Conservation (phyloP, 2,888 invertebrate genomes). For the Trichopoda pennipes region DNA sequence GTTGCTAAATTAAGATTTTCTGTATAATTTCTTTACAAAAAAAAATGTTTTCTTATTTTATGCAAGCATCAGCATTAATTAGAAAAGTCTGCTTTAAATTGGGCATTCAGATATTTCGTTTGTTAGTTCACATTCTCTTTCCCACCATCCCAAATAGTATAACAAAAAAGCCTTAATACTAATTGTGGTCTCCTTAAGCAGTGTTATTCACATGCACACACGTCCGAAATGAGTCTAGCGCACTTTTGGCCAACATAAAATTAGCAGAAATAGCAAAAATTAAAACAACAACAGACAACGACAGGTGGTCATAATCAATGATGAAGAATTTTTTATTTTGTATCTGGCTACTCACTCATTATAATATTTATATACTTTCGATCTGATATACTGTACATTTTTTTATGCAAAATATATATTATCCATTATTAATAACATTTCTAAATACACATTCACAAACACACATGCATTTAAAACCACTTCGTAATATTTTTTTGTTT, state of each 20-base stretch:
- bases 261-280: constrained; percentile 21
- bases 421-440: constrained; percentile 27
- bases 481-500: neutral
- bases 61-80: neutral
- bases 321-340: constrained; percentile 45
- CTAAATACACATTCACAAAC: neutral
- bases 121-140: neutral
- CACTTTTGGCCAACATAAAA: constrained; percentile 46
- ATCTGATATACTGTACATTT: neutral
- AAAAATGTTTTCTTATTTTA: neutral
- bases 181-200: constrained; percentile 3
- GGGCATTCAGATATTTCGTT: constrained; percentile 28
- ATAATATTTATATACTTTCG: neutral
- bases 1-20: no score
- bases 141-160: no score
- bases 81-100: constrained; percentile 60
- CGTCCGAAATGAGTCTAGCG: constrained; percentile 4
- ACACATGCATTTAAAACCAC: neutral
- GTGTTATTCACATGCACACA: neutral
- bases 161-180: constrained; percentile 23
- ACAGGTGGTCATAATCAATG: constrained; percentile 74
- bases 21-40: neutral
- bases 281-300: constrained; percentile 74
- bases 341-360: constrained; percentile 15
- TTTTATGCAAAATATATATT: constrained; percentile 73